Base-by-base conservation (phyloP, 2,113 vertebrate genomes). In the Malaclemys terrapin region DNA sequence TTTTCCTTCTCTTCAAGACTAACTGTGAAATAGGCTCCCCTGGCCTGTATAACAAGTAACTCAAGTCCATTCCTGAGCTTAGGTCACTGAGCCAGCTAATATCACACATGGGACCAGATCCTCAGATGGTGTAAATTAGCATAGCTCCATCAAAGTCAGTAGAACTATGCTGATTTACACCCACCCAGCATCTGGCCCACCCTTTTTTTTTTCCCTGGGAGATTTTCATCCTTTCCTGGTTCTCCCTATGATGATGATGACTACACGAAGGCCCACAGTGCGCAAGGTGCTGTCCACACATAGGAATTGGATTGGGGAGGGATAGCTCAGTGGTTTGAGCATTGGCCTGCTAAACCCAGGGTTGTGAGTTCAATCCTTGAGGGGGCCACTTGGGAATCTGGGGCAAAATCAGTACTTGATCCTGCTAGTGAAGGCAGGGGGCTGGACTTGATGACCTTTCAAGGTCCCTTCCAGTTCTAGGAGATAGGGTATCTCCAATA, bases 31-130 rank as follows among this genome's bases (percentile, higher is more conserved):
- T 25, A 17, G 62, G 8, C 14, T 80, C 8, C 50, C 59, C 17
- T 82, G 88, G 78, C 9, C 20, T 42, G n/a, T 45, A 42, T 22
- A 75, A 5, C 38, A 75, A 75, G 20, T 24, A 45, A 1, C 57
- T 87, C 82, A 62, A 5, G 12, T 72, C 65, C 53, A 80, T 3
- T 50, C 79, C 57, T 49, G 52, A 31, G 13, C 65, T 62, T 59
- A 69, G 2, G 25, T 31, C 29, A 24, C 42, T 53, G n/a, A 5
- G 25, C 27, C 31, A 2, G 87, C 45, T 90, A 42, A 75, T 24
- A 31, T 81, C 10, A 1, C 16, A 22, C 1, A 1, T 1, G 3
- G 14, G 12, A 4, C 3, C 1, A 6, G 49, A 17, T 80, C 82
- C 78, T 82, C 20, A 27, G 29, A 75, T 42, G 49, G 35, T 87